phyloP scores from a whole-genome alignment of 2,797 vertebrate species.

The Myripristis murdjan region DNA sequence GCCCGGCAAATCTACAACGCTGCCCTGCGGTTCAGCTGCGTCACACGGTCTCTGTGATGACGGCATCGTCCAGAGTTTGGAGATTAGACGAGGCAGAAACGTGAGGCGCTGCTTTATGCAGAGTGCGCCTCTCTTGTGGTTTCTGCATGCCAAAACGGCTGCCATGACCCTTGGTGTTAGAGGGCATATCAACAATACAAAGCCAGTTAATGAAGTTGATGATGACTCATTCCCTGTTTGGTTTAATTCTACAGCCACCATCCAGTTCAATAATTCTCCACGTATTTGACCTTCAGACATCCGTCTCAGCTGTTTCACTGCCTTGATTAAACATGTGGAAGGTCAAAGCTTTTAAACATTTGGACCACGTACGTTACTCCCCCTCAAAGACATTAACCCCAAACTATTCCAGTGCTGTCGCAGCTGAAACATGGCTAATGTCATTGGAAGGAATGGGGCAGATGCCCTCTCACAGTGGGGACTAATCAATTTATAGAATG shows the following conservation, averaged over 20 bases:
- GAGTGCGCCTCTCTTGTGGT: background rate
- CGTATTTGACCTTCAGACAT: slow-evolving; percentile 60
- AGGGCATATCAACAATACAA: slow-evolving; percentile 30
- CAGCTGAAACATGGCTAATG: slow-evolving; percentile 53
- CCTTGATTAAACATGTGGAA: slow-evolving; percentile 64
- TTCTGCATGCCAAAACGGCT: slow-evolving; percentile 1
- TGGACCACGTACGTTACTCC: slow-evolving; percentile 50
- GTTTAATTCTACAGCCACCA: slow-evolving; percentile 49
- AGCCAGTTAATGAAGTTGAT: slow-evolving; percentile 48
- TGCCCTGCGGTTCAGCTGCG: slow-evolving; percentile 25
- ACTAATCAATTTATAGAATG: slow-evolving; percentile 55
- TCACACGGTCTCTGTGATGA: slow-evolving; percentile 16
- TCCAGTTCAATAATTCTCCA: slow-evolving; percentile 14
- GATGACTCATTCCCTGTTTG: slow-evolving; percentile 57
- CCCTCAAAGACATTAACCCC: slow-evolving; percentile 57
- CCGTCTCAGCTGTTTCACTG: slow-evolving; percentile 48
- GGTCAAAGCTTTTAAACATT: slow-evolving; percentile 59
- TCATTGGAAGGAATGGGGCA: slow-evolving; percentile 56
- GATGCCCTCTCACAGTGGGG: slow-evolving; percentile 26
- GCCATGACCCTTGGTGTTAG: slow-evolving; percentile 1
- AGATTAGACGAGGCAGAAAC: slow-evolving; percentile 2
- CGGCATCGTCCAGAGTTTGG: background rate
- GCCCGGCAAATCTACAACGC: slow-evolving; percentile 8
- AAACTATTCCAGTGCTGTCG: slow-evolving; percentile 39
- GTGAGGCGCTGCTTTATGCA: background rate